Base-by-base conservation (phyloP, 2,888 invertebrate genomes). In the Carabus problematicus region DNA sequence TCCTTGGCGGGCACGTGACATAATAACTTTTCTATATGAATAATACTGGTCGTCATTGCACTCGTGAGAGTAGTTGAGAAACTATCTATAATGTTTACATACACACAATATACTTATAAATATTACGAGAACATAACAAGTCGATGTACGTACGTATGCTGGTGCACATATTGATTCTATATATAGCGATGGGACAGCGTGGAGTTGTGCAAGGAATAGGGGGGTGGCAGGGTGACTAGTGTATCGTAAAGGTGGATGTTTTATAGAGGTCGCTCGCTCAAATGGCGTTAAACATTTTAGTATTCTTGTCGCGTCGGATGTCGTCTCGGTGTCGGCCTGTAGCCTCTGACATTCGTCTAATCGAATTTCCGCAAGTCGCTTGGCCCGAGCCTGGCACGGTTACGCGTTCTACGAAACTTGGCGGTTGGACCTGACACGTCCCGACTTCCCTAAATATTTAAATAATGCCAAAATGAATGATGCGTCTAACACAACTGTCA, bases 321-420 rank as follows among this genome's bases (percentile, higher is more conserved):
- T 64, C 64, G 64, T 39, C 19, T 19, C 56, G 39, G 19, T 14
- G 40, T 64, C 55, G 14, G 49, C 8, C 7, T 14, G 11, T 7
- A 7, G 49, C 55, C 64, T 63, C 55, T 64, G 64, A 64, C 64
- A 64, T 47, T 64, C 55, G 43, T 55, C 64, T 64, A 64, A 64
- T 64, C 64, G 64, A 64, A 64, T 64, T 64, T 64, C 56, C 64
- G 16, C 64, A 64, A 64, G 63, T 63, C 63, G 42, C 45, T 11
- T n/a, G 14, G 18, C 39, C 19, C 63, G 52, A 52, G 47, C 7
- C 60, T 43, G 39, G 43, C 43, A 55, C 18, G 18, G 29, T 19
- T 19, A 19, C 60, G 18, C 47, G 49, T 49, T 47, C 12, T 49
- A 11, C 49, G 18, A 14, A 16, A 16, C 9, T 41, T 19, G n/a